Base-by-base conservation (phyloP, 2,797 vertebrate genomes). In the Mormyrops boulengeri region DNA sequence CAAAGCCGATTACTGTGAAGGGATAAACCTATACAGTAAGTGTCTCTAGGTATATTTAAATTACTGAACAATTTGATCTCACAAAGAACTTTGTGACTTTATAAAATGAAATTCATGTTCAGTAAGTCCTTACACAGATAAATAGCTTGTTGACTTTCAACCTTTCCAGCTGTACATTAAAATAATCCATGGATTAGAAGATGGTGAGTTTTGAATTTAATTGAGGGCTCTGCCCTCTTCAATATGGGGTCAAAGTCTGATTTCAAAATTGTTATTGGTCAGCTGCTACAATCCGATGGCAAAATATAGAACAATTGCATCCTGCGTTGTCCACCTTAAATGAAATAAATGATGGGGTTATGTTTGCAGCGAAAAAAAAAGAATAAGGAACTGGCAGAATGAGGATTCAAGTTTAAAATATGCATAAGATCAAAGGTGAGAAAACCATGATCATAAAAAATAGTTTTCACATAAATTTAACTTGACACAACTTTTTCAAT, bases 191-290 rank as follows among this genome's bases (percentile, higher is more conserved):
- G 14, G 52, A 87, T 60, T 38, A 57, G 34, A 41, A 87, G 17
- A 30, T 87, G 4, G 57, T 60, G 9, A 87, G 60, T 87, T 87
- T 60, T 7, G 85, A 87, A 87, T 87, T 38, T 57, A 87, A 87
- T 87, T 87, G 85, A 87, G 53, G 85, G 50, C 85, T 30, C 22
- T 41, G 26, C 60, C 53, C 85, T 38, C 19, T 87, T 53, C 49
- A 87, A 9, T 52, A 85, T 53, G 50, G 85, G 9, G 34, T 50
- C 34, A 38, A 60, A 44, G 52, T 38, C 52, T 57, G 30, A 57
- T 26, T 55, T 50, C 50, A 87, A 57, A 87, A 38, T 17, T 57
- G 2, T 14, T 41, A 30, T 50, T 57, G 85, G 85, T 0, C 85
- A 87, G 53, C 50, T 55, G 26, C 50, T 57, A 41, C 53, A 53